Percentiles rank a stretch among this genome's conserved stretches.
Evolutionary conservation across 2,888 invertebrate species (phyloP).

Genomic region (Conus canariensis): DNA sequence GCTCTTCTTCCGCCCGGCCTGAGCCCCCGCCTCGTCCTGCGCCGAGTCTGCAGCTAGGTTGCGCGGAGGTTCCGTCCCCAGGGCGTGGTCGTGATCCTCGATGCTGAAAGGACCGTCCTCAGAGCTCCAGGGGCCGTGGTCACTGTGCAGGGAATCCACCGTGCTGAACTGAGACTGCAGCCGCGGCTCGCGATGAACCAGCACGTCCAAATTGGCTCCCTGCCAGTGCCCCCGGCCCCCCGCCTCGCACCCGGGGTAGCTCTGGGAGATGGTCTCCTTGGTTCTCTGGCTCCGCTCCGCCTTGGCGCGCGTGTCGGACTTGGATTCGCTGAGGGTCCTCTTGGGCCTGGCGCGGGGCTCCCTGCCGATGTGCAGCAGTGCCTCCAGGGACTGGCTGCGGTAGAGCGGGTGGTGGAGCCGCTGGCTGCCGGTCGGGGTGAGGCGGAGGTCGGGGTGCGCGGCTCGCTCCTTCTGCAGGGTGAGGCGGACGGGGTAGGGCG

Average conservation of each 20-base stretch:
- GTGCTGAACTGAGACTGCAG: not conserved
- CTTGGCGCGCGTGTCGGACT: slow-evolving; percentile 50
- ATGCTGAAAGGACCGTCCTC: not conserved
- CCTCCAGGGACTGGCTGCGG: slow-evolving; percentile 88
- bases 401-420: slow-evolving; percentile 87
- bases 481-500: slow-evolving; percentile 87
- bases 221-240: not conserved
- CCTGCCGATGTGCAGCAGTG: slow-evolving; percentile 84
- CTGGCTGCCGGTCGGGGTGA: not conserved
- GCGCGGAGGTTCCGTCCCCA: not conserved
- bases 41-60: not conserved
- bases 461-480: slow-evolving; percentile 83
- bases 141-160: not conserved
- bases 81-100: not conserved
- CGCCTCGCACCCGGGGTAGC: not conserved
- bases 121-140: not conserved
- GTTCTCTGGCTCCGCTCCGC: slow-evolving; percentile 4
- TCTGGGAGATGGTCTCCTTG: slow-evolving; percentile 20
- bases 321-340: slow-evolving; percentile 66
- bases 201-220: slow-evolving; percentile 45
- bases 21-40: not conserved
- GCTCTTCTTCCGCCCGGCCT: slow-evolving; percentile 8
- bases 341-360: slow-evolving; percentile 57
- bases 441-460: slow-evolving; percentile 59
- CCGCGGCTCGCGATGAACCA: slow-evolving; percentile 17